Percentiles rank a stretch among this genome's conserved stretches.
Evolutionary conservation across 2,797 vertebrate genomes (phyloP).

Genomic region (Pseudochirops cupreus): DNA sequence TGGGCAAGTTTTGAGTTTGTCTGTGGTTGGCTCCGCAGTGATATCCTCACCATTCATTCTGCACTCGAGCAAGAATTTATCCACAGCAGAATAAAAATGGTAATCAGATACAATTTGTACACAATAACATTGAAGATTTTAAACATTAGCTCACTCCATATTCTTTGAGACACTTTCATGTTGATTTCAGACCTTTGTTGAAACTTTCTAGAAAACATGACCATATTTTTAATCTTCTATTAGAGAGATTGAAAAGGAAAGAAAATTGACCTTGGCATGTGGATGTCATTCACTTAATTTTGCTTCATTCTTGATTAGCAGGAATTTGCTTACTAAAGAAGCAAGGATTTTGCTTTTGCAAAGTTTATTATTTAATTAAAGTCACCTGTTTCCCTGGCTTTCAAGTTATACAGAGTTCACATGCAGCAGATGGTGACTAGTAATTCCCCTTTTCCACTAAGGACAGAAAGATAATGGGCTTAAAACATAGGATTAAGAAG

Average conservation of each 20-base stretch:
- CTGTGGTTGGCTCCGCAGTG: slow-evolving; percentile 91
- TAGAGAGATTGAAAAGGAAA: slow-evolving; percentile 43
- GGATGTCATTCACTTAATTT: slow-evolving; percentile 17
- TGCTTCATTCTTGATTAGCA: slow-evolving; percentile 40
- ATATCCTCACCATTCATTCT: slow-evolving; percentile 92
- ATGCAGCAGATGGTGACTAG: slow-evolving; percentile 1
- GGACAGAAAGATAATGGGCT: slow-evolving; percentile 40
- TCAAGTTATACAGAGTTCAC: slow-evolving; percentile 39
- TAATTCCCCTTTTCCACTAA: slow-evolving; percentile 45
- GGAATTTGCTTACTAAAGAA: background rate
- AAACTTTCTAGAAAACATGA: slow-evolving; percentile 38
- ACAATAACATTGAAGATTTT: slow-evolving; percentile 40
- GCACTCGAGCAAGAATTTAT: slow-evolving; percentile 92
- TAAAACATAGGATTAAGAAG: slow-evolving; percentile 32
- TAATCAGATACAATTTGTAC: slow-evolving; percentile 71
- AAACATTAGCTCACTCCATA: slow-evolving; percentile 21
- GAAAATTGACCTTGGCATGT: background rate
- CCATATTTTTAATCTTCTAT: slow-evolving; percentile 36
- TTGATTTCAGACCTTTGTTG: slow-evolving; percentile 42
- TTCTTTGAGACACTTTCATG: background rate
- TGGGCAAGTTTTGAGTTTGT: slow-evolving; percentile 91
- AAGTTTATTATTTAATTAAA: slow-evolving; percentile 31
- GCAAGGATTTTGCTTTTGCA: slow-evolving; percentile 28
- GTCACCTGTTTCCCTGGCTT: background rate
- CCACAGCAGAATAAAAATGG: slow-evolving; percentile 90